Base-by-base conservation (phyloP, 1,140 invertebrate species). In the Procambarus clarkii region DNA sequence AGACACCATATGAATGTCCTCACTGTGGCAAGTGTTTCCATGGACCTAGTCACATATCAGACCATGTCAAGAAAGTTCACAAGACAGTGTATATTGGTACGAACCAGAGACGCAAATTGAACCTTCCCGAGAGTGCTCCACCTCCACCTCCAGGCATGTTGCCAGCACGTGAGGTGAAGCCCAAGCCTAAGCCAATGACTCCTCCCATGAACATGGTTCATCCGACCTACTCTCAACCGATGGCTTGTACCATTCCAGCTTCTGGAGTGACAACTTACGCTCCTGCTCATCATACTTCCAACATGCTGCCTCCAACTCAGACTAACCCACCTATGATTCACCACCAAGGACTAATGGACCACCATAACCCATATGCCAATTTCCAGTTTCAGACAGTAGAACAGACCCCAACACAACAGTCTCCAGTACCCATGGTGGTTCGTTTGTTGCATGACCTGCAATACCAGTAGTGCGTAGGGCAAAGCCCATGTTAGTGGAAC, bases 1-100 rank as follows among this genome's bases (percentile, higher is more conserved):
- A 93, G 87, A 86, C 91, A 1, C 93, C 92, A 3, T 92, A 92
- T 50, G 86, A 92, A 50, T 92, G 92, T 60, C 89, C 83, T 48
- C 85, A 91, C 45, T 92, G 92, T 64, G 92, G 86, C 44, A 91
- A 92, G 50, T 91, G 86, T 50, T 92, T 92, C 85, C 92, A 92
- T 83, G 91, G 91, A 8, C 91, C 91, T 45, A 92, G 91, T 64
- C 91, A 92, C 80, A 92, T 92, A 18, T 87, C 91, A n/a, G 91
- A 92, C 69, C 91, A 92, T n/a, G 86, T 92, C 34, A 92, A 92
- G 34, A 92, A 92, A 50, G 91, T 92, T 8, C 91, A 92, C 64
- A 92, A 92, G 44, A 92, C 91, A 34, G 91, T 92, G 3, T 92
- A 92, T 76, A 92, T 92, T 69, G 91, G 91, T 5, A 86, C 84